Conservation (phyloP, 2,113 vertebrate species). For the Malurus alboscapulatus region DNA sequence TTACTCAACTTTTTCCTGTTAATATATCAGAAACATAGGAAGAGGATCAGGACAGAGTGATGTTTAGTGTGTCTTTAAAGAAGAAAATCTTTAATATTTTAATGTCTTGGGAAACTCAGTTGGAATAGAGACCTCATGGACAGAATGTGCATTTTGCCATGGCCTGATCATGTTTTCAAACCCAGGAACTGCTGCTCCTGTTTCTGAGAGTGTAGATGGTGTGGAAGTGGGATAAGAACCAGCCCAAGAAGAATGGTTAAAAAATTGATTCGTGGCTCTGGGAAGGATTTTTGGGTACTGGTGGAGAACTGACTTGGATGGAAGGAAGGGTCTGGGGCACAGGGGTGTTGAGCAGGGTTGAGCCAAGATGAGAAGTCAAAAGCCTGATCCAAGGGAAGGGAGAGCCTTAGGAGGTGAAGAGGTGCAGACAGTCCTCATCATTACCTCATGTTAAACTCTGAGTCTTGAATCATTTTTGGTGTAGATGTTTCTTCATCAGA, state of each 20-base stretch:
- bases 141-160: neutral
- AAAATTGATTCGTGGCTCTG: neutral
- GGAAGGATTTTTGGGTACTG: neutral
- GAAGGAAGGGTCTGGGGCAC: neutral
- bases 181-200: neutral
- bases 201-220: fast-evolving
- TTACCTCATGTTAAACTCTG: neutral
- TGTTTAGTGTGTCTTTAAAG: neutral
- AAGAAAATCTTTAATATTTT: neutral
- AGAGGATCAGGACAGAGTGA: neutral
- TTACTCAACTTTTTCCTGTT: neutral
- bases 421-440: neutral
- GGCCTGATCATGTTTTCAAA: neutral
- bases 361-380: neutral
- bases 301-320: neutral
- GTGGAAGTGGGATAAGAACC: neutral
- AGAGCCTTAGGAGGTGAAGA: neutral
- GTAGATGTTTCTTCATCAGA: neutral
- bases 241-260: neutral
- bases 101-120: neutral
- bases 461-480: neutral
- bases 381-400: neutral
- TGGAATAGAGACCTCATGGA: neutral
- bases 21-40: fast-evolving
- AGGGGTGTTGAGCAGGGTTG: neutral